These are phyloP conservation scores for Philaenus spumarius DNA, from an alignment of 1,140 invertebrate genomes.

Conservation along the genomic window DNA sequence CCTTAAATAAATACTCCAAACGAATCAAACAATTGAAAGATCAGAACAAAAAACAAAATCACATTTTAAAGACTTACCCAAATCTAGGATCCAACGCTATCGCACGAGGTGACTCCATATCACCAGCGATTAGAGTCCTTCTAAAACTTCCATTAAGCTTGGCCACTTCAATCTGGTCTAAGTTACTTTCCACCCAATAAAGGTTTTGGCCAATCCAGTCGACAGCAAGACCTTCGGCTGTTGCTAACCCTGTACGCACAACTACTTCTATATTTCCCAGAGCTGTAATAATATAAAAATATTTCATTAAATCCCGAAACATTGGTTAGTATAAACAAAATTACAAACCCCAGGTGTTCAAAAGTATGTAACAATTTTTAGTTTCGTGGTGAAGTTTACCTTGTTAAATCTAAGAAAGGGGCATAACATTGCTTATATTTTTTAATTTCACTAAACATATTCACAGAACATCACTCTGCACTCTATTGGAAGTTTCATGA, in stretches of 20 bases:
- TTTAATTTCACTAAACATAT: no score
- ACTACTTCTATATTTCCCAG: constrained; percentile 74
- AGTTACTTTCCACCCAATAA: constrained; percentile 76
- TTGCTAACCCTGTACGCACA: constrained; percentile 74
- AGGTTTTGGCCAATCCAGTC: constrained; percentile 80
- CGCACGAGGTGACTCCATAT: constrained; percentile 79
- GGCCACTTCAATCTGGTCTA: constrained; percentile 87
- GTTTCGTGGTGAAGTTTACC: no score
- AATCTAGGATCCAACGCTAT: constrained; percentile 76
- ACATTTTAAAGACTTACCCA: constrained; percentile 45
- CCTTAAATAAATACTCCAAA: background rate
- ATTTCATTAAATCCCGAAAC: no score
- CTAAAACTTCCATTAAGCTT: constrained; percentile 70
- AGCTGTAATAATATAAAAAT: constrained; percentile 46
- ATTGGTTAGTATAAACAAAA: no score
- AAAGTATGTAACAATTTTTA: no score
- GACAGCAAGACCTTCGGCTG: constrained; percentile 77
- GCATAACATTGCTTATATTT: no score
- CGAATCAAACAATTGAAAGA: background rate
- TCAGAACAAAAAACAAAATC: background rate
- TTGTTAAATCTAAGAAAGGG: no score
- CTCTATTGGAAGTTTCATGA: no score
- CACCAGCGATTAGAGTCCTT: constrained; percentile 71
- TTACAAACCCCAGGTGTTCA: no score
- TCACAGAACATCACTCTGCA: no score